phyloP scores from a whole-genome alignment of 2,797 vertebrate species.

The Poecilia velifera region DNA sequence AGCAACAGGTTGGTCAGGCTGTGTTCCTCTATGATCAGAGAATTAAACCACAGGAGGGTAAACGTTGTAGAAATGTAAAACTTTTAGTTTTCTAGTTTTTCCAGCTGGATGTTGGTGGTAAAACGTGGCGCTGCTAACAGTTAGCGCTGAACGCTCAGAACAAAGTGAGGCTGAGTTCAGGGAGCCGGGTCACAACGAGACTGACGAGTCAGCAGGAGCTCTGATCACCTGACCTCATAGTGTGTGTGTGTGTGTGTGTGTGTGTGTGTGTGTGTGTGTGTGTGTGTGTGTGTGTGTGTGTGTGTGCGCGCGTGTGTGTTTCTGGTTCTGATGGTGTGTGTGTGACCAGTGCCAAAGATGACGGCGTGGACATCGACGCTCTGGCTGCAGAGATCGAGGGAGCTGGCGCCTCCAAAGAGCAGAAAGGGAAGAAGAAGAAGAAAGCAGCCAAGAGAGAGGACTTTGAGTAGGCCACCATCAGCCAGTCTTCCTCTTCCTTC shows the following conservation, averaged over 20 bases:
- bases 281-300: rapidly evolving
- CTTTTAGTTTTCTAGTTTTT: too few species aligned
- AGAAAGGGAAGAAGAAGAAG: constrained; percentile 89
- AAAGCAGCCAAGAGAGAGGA: constrained; percentile 86
- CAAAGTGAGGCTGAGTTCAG: not conserved
- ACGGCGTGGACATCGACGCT: constrained; percentile 88
- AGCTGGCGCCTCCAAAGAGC: constrained; percentile 88
- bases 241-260: not conserved
- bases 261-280: not conserved
- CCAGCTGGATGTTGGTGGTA: too few species aligned
- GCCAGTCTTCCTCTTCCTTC: not conserved
- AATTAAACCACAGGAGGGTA: not conserved
- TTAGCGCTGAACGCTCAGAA: not conserved
- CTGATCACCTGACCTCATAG: not conserved
- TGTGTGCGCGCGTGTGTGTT: not conserved
- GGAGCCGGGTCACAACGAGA: constrained; percentile 36
- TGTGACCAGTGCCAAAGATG: constrained; percentile 68
- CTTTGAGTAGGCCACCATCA: constrained; percentile 61
- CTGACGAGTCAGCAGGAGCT: constrained; percentile 46
- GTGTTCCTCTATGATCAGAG: too few species aligned
- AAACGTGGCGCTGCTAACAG: too few species aligned
- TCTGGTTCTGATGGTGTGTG: not conserved
- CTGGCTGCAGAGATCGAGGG: constrained; percentile 93
- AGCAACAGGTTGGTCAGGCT: not conserved
- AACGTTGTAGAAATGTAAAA: not conserved